A percentile compares a stretch with the other conserved stretches of the same genome.
Evolutionary conservation across 2,113 vertebrate species (phyloP).

Genomic region (Rhodinocichla rosea): DNA sequence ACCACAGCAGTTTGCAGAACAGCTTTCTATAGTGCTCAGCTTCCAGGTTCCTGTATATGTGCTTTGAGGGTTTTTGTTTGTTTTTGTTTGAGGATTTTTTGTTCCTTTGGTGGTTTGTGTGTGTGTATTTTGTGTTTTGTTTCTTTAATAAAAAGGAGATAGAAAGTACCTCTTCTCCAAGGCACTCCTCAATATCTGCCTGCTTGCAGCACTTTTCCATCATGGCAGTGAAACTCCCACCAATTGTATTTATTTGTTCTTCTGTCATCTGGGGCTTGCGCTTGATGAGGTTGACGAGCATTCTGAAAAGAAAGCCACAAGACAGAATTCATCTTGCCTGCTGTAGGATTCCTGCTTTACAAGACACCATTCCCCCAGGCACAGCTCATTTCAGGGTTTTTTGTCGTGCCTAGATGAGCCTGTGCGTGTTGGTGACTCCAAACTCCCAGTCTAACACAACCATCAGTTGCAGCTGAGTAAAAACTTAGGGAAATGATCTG

Average conservation of each 20-base stretch:
- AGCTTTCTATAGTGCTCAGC: not conserved
- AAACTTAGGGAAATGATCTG: not conserved
- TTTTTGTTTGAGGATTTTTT: not conserved
- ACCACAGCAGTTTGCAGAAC: not conserved
- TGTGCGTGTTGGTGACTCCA: not conserved
- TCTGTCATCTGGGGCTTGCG: slow-evolving; percentile 22
- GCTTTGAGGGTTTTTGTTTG: not conserved
- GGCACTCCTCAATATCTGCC: not conserved
- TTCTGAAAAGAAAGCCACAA: slow-evolving; percentile 19
- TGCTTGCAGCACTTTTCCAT: slow-evolving; percentile 44
- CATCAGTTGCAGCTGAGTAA: not conserved
- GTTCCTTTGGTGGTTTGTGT: not conserved
- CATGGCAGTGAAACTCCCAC: not conserved
- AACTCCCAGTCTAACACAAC: not conserved
- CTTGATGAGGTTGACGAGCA: slow-evolving; percentile 63
- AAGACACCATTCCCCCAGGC: not conserved
- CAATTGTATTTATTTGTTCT: not conserved
- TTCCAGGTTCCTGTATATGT: not conserved
- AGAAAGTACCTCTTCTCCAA: slow-evolving; percentile 57
- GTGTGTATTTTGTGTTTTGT: not conserved
- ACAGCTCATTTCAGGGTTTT: not conserved
- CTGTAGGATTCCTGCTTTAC: not conserved
- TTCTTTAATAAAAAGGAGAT: not conserved
- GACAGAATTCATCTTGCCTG: not conserved
- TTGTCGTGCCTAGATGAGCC: not conserved